Conservation (phyloP, 2,113 vertebrate genomes). For the Serinus canaria region DNA sequence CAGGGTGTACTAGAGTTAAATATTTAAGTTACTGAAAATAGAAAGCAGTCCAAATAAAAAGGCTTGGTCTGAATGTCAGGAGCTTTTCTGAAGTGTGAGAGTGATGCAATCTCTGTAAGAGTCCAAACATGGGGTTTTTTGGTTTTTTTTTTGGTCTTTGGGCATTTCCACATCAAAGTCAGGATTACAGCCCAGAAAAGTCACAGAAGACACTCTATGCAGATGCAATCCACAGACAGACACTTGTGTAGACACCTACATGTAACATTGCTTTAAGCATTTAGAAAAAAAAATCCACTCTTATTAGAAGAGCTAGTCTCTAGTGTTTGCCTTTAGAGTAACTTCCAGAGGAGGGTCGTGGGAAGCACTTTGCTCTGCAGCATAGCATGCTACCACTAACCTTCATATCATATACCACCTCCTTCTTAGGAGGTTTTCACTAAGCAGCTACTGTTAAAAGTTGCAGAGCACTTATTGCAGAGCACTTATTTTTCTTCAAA, state of each 20-base stretch:
- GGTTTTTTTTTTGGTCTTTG: neutral
- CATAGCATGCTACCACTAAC: neutral
- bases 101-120: neutral
- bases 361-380: neutral
- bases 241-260: neutral
- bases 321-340: neutral
- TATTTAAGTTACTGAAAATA: neutral
- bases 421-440: neutral
- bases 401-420: rapidly evolving
- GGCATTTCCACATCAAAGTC: neutral
- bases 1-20: neutral
- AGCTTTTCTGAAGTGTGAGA: neutral
- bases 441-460: neutral
- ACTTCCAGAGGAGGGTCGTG: neutral
- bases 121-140: rapidly evolving
- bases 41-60: neutral
- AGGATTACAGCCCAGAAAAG: neutral
- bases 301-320: neutral
- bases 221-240: neutral
- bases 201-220: neutral
- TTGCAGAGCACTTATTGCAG: neutral
- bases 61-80: neutral
- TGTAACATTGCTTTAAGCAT: neutral
- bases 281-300: neutral
- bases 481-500: neutral